These are phyloP conservation scores for Leptobrachium leishanense DNA, from an alignment of 2,113 vertebrate species.

Conservation along the genomic window DNA sequence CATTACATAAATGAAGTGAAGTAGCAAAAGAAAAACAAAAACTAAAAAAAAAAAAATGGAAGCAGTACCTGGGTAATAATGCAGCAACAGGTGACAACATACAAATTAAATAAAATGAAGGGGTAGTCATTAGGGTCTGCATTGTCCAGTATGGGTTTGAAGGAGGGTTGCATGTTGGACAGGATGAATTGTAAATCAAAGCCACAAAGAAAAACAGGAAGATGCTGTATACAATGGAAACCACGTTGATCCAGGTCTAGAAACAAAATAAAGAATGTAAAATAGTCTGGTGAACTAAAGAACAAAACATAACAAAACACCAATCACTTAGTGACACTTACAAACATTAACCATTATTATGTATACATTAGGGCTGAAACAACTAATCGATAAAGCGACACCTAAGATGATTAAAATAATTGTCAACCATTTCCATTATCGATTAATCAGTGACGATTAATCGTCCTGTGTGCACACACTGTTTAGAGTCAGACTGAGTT, in stretches of 20 bases:
- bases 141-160: conserved; percentile 96
- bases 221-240: conserved; percentile 84
- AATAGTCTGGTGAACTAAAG: too few relatives aligned
- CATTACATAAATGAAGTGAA: not conserved
- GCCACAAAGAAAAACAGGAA: conserved; percentile 86
- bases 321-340: too few relatives aligned
- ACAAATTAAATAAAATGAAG: conserved; percentile 88
- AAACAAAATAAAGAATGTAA: conserved; percentile 20
- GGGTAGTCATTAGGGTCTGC: conserved; percentile 84
- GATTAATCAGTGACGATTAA: too few relatives aligned
- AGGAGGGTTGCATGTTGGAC: conserved; percentile 86
- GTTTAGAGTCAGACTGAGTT: too few relatives aligned
- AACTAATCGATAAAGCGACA: too few relatives aligned
- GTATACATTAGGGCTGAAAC: too few relatives aligned
- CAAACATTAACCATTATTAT: too few relatives aligned
- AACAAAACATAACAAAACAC: too few relatives aligned
- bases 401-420: too few relatives aligned
- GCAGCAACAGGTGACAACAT: conserved; percentile 81
- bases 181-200: conserved; percentile 87
- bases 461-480: too few relatives aligned
- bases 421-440: too few relatives aligned
- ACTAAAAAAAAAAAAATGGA: not conserved
- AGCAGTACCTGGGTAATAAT: conserved; percentile 84
- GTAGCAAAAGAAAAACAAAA: not conserved
- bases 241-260: conserved; percentile 95